Base-by-base conservation (phyloP, 2,888 invertebrate species). In the Amblyjoppa proteus region DNA sequence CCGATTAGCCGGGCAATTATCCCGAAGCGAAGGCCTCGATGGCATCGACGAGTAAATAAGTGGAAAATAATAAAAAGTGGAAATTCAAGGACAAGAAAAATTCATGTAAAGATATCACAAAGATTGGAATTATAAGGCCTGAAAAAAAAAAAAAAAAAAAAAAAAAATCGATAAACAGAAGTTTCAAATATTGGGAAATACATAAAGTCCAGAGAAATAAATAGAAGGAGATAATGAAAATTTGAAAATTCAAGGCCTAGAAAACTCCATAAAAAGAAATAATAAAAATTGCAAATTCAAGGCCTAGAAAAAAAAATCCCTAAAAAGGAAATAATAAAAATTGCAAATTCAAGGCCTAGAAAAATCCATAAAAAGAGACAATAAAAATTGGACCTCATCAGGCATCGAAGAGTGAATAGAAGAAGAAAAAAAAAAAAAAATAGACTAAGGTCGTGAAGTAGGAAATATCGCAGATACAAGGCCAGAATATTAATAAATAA, bases 1-100 rank as follows among this genome's bases (percentile, higher is more conserved):
- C 85, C 81, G 70, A 70, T 75, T 81, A 61, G 28, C 13, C 38
- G 70, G 53, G 66, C 74, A 70, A 56, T 85, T 69, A 28, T 41
- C 25, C 16, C 28, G 16, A 70, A 49, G 11, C 53, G 64, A 49
- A 70, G 49, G 38, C 49, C 31, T 74, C 81, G 49, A 73, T 58
- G 51, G 56, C 31, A 41, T 53, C n/a, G n/a, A 28, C 11, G 38
- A 25, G 11, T n/a, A 45, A 49, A 56, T 11, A 25, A 13, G 28
- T 28, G 25, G 6, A 64, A 61, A 41, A 49, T 1, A 53, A 25
- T n/a, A 34, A 38, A 58, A 34, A 68, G 56, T 25, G 66, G 5
- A 13, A 31, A 69, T 13, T 16, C 9, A 13, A 2, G 25, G 28
- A 13, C 1, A 9, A 68, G 38, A 28, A 20, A 34, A 45, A 16